Conservation (phyloP, 1,140 invertebrate species). For the Ctenoplectra terminalis region DNA sequence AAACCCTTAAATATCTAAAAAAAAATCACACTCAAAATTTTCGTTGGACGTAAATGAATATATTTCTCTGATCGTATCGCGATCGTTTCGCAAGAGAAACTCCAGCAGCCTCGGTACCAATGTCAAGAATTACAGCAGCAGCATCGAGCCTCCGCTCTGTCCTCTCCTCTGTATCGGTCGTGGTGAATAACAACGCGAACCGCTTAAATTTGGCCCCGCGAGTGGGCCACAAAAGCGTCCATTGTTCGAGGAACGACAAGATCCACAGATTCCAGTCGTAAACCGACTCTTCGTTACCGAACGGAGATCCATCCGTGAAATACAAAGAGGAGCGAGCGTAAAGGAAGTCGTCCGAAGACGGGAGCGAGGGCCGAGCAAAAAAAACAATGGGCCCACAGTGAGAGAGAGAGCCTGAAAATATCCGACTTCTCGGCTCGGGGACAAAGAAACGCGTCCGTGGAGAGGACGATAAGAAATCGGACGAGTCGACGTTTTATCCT, state of each 20-base stretch:
- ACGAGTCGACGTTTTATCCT: conserved; percentile 9
- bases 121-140: neutral
- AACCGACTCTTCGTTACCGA: conserved; percentile 49
- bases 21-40: too few relatives aligned
- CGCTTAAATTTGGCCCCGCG: conserved; percentile 35
- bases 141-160: neutral
- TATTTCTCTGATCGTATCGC: neutral
- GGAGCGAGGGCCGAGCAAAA: conserved; percentile 37
- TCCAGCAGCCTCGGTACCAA: neutral
- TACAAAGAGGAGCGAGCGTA: conserved; percentile 38
- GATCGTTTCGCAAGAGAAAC: neutral
- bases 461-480: conserved; percentile 15
- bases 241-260: conserved; percentile 41
- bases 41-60: neutral
- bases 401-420: conserved; percentile 40
- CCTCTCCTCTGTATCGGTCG: neutral
- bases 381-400: conserved; percentile 47
- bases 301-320: conserved; percentile 31
- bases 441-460: conserved; percentile 39
- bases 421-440: conserved; percentile 31
- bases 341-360: conserved; percentile 40
- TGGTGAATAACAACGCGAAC: conserved; percentile 23
- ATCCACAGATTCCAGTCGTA: conserved; percentile 44
- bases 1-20: too few relatives aligned
- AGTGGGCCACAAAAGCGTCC: conserved; percentile 44